Conservation (phyloP, 2,797 vertebrate genomes). For the Premnoplex brunnescens region DNA sequence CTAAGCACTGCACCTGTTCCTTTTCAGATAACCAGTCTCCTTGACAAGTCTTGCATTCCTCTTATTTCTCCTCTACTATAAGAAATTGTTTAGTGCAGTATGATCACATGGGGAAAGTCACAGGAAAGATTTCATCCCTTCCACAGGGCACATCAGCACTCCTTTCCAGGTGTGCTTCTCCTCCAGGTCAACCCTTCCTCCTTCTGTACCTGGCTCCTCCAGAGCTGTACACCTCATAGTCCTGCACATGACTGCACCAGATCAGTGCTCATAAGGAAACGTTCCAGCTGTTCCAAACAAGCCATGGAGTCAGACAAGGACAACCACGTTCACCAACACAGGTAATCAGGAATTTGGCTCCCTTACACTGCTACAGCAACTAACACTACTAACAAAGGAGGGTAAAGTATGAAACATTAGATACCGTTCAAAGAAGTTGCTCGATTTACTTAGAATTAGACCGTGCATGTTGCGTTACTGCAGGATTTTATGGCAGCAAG, state of each 20-base stretch:
- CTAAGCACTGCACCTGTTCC: slow-evolving; percentile 16
- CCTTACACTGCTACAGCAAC: neutral
- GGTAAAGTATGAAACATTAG: neutral
- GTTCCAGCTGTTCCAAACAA: neutral
- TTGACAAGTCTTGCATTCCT: neutral
- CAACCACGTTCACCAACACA: neutral
- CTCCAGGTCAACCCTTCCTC: neutral
- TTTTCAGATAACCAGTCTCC: neutral
- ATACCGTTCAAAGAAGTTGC: neutral
- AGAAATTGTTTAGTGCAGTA: neutral
- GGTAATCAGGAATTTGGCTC: neutral
- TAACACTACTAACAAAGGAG: neutral
- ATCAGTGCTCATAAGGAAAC: neutral
- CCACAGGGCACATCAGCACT: neutral
- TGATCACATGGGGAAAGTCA: neutral
- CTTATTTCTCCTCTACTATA: neutral
- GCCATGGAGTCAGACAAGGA: neutral
- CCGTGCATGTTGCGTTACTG: neutral
- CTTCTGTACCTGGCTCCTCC: neutral
- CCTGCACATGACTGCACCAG: rapidly evolving
- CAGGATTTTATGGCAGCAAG: neutral
- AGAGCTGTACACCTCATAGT: neutral
- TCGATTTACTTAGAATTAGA: neutral
- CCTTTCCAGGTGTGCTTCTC: neutral
- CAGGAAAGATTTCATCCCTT: neutral